Conservation (phyloP, 2,797 vertebrate species). For the Betta splendens region DNA sequence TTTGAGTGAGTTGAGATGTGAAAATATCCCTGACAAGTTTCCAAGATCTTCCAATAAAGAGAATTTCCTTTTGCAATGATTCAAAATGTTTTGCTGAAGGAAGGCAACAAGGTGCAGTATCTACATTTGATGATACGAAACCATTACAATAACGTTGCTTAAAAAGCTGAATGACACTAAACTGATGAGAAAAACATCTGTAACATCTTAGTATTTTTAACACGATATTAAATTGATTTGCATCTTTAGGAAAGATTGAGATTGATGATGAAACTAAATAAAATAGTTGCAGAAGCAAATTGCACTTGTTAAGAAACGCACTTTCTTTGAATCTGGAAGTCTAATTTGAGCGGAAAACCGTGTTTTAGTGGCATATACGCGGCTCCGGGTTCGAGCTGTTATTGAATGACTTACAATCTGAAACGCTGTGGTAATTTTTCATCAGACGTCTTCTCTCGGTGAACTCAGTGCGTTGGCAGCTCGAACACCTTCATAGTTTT, state of each 20-base stretch:
- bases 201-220: too few species aligned
- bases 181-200: neutral
- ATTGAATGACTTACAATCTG: conserved; percentile 57
- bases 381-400: fast-evolving
- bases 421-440: conserved; percentile 71
- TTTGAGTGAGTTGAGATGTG: too few species aligned
- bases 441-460: conserved; percentile 67
- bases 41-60: too few species aligned
- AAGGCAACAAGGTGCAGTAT: neutral
- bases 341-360: neutral
- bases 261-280: neutral
- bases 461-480: conserved; percentile 55
- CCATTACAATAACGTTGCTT: neutral
- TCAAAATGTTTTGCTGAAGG: neutral
- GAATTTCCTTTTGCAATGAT: too few species aligned
- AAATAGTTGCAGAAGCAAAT: neutral
- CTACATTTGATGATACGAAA: too few species aligned
- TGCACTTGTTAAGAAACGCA: neutral
- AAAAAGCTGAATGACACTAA: too few species aligned
- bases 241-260: neutral
- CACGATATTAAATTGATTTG: neutral
- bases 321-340: neutral
- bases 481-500: conserved; percentile 59
- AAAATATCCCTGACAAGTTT: too few species aligned
- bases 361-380: too few species aligned